Conservation (phyloP, 2,113 vertebrate genomes). For the Stigmatopora argus region DNA sequence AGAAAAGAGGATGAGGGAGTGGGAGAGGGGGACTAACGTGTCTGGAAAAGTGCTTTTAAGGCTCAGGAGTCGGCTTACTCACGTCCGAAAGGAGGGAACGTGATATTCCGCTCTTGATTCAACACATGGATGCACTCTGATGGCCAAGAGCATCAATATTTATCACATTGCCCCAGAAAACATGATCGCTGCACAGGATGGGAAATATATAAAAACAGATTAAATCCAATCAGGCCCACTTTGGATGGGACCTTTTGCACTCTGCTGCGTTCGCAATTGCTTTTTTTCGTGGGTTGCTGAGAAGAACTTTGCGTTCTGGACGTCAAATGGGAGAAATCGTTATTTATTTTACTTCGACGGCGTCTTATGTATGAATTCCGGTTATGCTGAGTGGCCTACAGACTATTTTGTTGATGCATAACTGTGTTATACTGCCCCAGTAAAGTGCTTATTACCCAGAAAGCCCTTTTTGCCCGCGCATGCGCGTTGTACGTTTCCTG, state of each 20-base stretch:
- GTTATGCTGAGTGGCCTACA: no score
- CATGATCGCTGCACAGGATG: constrained; percentile 49
- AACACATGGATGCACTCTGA: constrained; percentile 27
- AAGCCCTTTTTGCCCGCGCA: no score
- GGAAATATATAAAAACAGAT: constrained; percentile 61
- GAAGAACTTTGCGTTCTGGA: no score
- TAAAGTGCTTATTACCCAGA: no score
- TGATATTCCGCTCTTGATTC: constrained; percentile 34
- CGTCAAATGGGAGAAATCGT: no score
- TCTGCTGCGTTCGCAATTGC: constrained; percentile 40
- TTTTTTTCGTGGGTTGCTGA: neutral
- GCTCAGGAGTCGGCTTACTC: constrained; percentile 38
- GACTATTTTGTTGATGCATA: no score
- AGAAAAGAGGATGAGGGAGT: constrained; percentile 5
- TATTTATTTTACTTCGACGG: no score
- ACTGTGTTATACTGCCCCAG: no score
- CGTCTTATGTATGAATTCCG: no score
- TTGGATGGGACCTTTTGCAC: constrained; percentile 42
- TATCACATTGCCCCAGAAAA: constrained; percentile 69
- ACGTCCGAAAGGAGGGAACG: constrained; percentile 24
- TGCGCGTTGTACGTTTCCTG: no score
- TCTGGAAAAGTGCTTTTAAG: constrained; percentile 46
- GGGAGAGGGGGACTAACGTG: constrained; percentile 21
- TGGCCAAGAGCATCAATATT: constrained; percentile 70
- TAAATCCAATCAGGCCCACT: constrained; percentile 64